Percentiles rank a stretch among this genome's conserved stretches.
These are phyloP conservation scores for Pao palembangensis DNA, from an alignment of 2,113 vertebrate genomes.

Conservation along the genomic window DNA sequence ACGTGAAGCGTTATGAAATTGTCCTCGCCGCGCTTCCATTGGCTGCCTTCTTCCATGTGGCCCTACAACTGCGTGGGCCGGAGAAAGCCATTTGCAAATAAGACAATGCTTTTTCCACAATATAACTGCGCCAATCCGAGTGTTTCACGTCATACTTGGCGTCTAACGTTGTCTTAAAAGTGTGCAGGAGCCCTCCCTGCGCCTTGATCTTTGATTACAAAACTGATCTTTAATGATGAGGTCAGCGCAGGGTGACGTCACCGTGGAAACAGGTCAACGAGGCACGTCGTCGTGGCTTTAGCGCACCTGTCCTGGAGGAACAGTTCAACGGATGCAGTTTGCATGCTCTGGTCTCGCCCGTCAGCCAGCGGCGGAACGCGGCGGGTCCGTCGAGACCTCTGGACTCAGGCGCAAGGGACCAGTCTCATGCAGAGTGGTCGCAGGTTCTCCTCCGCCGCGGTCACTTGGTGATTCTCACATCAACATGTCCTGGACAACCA, in stretches of 20 bases:
- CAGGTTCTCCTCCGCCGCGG: constrained; percentile 74
- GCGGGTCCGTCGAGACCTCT: constrained; percentile 54
- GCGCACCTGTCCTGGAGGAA: too few species aligned
- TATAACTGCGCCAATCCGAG: too few species aligned
- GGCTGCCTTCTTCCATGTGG: constrained; percentile 56
- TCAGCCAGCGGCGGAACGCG: constrained; percentile 39
- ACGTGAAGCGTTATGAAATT: constrained; percentile 63
- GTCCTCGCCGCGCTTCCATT: constrained; percentile 53
- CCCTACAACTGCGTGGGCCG: constrained; percentile 50
- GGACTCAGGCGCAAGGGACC: constrained; percentile 65
- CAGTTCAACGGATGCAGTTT: too few species aligned
- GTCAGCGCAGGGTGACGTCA: too few species aligned
- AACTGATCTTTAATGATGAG: too few species aligned
- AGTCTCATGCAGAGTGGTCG: constrained; percentile 81
- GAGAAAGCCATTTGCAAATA: constrained; percentile 50
- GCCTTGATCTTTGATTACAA: too few species aligned
- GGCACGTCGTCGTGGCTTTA: too few species aligned
- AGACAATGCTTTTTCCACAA: constrained; percentile 35
- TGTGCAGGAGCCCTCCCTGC: too few species aligned
- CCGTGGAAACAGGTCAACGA: too few species aligned
- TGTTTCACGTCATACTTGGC: too few species aligned
- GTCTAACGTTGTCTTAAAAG: too few species aligned
- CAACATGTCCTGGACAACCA: constrained; percentile 82
- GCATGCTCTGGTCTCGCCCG: too few species aligned
- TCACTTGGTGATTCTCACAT: constrained; percentile 78